These are phyloP conservation scores for Pseudomugil tenellus DNA, from an alignment of 2,797 vertebrate species.

Conservation along the genomic window DNA sequence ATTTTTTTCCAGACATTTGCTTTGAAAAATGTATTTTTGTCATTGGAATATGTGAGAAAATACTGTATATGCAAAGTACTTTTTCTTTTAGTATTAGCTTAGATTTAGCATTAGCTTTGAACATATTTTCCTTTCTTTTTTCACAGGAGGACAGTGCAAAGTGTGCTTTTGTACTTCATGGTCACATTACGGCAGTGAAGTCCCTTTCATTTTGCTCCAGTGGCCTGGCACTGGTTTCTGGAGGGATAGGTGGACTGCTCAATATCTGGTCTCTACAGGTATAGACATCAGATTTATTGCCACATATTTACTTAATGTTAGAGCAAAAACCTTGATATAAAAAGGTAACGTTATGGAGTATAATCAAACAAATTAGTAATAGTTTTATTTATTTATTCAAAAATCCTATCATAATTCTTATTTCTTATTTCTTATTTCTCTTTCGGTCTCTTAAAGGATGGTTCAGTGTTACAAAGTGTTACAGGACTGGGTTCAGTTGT, in stretches of 20 bases:
- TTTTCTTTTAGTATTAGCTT: neutral
- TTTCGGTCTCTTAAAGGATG: conserved; percentile 76
- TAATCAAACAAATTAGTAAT: neutral
- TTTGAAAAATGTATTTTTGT: neutral
- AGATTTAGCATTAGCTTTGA: neutral
- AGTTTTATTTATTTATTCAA: neutral
- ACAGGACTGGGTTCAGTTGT: conserved; percentile 85
- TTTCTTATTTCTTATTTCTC: conserved; percentile 8
- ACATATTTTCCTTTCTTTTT: conserved; percentile 18
- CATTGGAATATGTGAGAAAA: neutral
- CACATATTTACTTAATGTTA: neutral
- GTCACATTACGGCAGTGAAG: conserved; percentile 85
- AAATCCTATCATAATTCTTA: neutral
- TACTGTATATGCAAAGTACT: neutral
- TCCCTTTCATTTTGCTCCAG: conserved; percentile 83
- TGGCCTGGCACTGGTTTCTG: conserved; percentile 82
- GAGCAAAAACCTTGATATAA: neutral
- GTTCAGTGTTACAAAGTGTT: conserved; percentile 84
- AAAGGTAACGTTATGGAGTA: neutral
- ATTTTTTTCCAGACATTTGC: neutral
- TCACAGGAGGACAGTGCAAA: conserved; percentile 73
- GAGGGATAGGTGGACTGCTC: conserved; percentile 84
- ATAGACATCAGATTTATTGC: conserved; percentile 30
- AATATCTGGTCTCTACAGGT: conserved; percentile 88
- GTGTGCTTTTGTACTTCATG: conserved; percentile 82